Evolutionary conservation across 2,113 vertebrate species (phyloP).

Genomic region (Aleadryas rufinucha): DNA sequence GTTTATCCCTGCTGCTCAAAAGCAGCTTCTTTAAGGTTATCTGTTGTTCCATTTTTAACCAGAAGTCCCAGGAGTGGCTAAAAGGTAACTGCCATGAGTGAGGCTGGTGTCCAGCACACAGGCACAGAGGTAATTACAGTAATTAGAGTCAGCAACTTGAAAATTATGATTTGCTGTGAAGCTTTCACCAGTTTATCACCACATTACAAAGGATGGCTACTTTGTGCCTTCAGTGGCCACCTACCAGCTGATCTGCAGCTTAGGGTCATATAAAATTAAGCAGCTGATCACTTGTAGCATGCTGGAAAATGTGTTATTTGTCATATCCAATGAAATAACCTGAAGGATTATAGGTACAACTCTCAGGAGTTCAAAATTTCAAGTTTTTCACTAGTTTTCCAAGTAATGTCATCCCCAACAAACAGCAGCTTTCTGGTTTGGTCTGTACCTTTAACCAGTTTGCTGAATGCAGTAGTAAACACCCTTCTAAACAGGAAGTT

Average conservation of each 20-base stretch:
- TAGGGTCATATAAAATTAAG: neutral
- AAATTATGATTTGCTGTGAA: neutral
- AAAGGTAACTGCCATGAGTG: neutral
- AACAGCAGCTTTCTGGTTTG: neutral
- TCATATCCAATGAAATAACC: neutral
- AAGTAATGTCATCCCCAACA: neutral
- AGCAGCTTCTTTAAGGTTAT: neutral
- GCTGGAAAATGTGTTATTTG: neutral
- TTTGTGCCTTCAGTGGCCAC: neutral
- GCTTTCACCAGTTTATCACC: neutral
- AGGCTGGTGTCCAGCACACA: neutral
- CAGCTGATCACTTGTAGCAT: neutral
- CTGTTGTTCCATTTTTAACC: neutral
- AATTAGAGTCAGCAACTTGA: neutral
- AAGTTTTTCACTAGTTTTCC: neutral
- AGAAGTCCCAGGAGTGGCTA: neutral
- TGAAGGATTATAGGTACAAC: neutral
- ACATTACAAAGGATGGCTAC: neutral
- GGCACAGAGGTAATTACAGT: neutral
- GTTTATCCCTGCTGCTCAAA: neutral
- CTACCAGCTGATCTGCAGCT: neutral
- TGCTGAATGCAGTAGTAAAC: neutral
- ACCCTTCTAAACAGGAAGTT: conserved; percentile 55
- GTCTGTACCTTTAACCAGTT: conserved; percentile 17
- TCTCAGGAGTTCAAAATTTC: neutral